phyloP scores from a whole-genome alignment of 2,888 invertebrate species.

The Coenonympha arcania region DNA sequence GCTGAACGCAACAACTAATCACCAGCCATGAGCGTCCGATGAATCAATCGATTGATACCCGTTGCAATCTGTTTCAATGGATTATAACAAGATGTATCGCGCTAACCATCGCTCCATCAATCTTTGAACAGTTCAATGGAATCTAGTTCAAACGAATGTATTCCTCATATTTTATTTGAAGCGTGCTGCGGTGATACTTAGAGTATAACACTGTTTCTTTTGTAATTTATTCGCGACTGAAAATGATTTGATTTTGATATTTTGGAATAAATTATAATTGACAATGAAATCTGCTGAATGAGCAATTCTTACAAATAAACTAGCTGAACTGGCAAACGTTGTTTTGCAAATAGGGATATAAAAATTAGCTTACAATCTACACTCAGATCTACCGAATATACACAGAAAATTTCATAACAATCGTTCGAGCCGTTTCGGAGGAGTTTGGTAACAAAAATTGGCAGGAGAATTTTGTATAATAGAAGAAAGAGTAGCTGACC shows the following conservation, averaged over 20 bases:
- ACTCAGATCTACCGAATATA: no score
- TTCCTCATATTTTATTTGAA: neutral
- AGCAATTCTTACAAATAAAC: no score
- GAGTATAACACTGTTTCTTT: conserved; percentile 3
- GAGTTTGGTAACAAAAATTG: no score
- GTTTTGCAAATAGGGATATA: no score
- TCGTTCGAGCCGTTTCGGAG: no score
- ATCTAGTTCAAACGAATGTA: conserved; percentile 9
- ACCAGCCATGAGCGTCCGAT: conserved; percentile 8
- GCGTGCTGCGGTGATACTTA: neutral
- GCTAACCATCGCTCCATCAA: conserved; percentile 18
- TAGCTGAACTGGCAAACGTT: no score
- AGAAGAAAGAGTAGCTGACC: no score
- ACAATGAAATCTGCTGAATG: no score
- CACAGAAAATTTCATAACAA: no score
- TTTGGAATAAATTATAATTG: neutral
- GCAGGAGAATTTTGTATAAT: no score
- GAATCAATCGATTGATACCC: conserved; percentile 16
- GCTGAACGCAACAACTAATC: conserved; percentile 7
- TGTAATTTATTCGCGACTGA: conserved; percentile 5
- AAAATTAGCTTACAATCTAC: no score
- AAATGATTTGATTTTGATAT: conserved; percentile 4
- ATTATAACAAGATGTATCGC: conserved; percentile 21
- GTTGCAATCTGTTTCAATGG: conserved; percentile 11
- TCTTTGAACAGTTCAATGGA: conserved; percentile 15